phyloP scores from a whole-genome alignment of 2,113 vertebrate species.

The Setophaga kirtlandii region DNA sequence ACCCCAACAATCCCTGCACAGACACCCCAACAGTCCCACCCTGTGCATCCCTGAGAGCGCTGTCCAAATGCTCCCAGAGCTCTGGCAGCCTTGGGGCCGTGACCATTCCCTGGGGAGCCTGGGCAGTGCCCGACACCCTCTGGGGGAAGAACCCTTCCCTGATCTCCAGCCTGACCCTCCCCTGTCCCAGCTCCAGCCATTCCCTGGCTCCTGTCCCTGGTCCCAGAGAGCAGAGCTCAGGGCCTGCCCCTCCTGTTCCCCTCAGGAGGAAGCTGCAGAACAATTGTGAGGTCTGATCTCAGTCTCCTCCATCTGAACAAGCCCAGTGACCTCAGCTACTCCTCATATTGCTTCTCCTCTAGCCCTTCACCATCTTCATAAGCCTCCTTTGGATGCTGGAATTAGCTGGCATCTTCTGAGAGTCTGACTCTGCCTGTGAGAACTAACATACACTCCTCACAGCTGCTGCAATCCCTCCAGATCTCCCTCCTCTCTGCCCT shows the following conservation, averaged over 20 bases:
- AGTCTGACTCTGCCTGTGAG: background rate
- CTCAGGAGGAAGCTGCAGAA: background rate
- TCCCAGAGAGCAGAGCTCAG: background rate
- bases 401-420: background rate
- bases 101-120: background rate
- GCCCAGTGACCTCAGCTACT: background rate
- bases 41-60: background rate
- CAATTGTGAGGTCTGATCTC: background rate
- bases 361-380: background rate
- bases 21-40: background rate
- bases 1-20: too few relatives aligned
- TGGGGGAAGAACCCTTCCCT: background rate
- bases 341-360: background rate
- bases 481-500: background rate
- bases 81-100: background rate
- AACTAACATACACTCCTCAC: background rate
- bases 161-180: rapidly evolving
- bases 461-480: background rate
- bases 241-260: background rate
- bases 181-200: background rate
- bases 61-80: background rate
- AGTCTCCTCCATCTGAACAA: background rate
- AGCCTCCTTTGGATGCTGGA: background rate
- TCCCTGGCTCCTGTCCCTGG: background rate
- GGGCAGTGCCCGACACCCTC: background rate